phyloP scores from a whole-genome alignment of 1,140 invertebrate genomes.

The Triops longicaudatus region DNA sequence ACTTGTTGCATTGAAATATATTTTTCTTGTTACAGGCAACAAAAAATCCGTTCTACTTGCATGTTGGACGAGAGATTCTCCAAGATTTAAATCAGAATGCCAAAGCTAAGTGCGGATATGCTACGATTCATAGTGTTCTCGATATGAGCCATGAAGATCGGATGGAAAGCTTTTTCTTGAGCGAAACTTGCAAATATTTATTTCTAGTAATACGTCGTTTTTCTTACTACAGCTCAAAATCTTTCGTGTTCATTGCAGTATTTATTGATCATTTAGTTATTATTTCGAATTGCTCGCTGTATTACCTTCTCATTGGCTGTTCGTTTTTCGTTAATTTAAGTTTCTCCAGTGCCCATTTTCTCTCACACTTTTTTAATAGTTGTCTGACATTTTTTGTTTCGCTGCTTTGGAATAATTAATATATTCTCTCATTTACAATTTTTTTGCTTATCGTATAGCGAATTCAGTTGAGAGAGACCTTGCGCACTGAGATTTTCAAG shows the following conservation, averaged over 20 bases:
- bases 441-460: too few relatives aligned
- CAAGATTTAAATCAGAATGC: slow-evolving; percentile 51
- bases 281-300: too few relatives aligned
- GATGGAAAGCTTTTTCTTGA: slow-evolving; percentile 64
- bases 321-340: not conserved
- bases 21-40: slow-evolving; percentile 51
- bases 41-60: slow-evolving; percentile 61
- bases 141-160: slow-evolving; percentile 57
- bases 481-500: too few relatives aligned
- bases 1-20: not conserved
- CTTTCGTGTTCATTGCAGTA: too few relatives aligned
- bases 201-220: slow-evolving; percentile 41
- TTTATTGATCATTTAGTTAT: too few relatives aligned
- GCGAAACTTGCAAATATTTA: slow-evolving; percentile 63
- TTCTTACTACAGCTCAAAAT: not conserved
- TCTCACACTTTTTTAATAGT: too few relatives aligned
- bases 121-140: slow-evolving; percentile 60
- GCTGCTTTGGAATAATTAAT: too few relatives aligned
- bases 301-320: not conserved
- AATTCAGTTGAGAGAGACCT: too few relatives aligned
- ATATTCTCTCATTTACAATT: too few relatives aligned
- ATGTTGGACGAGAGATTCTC: slow-evolving; percentile 57
- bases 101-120: slow-evolving; percentile 56
- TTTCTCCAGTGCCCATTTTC: too few relatives aligned
- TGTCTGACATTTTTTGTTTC: too few relatives aligned